Conservation (phyloP, 2,888 invertebrate species). For the Drosophila seclusa region DNA sequence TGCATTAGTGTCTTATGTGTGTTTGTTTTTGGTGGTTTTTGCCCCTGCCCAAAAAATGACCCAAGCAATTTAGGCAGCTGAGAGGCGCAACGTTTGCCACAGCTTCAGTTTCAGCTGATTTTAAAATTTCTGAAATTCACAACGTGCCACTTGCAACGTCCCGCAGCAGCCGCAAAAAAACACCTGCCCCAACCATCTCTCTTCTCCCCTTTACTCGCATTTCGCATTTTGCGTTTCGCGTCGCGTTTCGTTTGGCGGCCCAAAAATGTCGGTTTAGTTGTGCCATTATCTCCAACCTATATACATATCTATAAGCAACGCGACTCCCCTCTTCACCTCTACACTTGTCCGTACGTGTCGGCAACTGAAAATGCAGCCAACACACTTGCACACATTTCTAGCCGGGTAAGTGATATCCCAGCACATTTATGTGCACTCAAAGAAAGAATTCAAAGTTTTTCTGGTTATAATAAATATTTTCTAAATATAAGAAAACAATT, state of each 20-base stretch:
- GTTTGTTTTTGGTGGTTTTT: not conserved
- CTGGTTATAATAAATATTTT: not conserved
- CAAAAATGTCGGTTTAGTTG: constrained; percentile 74
- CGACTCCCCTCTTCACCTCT: constrained; percentile 7
- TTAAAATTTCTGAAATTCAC: constrained; percentile 64
- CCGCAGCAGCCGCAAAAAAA: constrained; percentile 58
- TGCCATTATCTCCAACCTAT: constrained; percentile 56
- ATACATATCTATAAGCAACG: constrained; percentile 5
- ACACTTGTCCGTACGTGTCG: constrained; percentile 43
- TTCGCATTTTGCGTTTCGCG: constrained; percentile 32
- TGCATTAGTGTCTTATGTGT: constrained; percentile 19
- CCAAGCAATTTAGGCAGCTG: constrained; percentile 41
- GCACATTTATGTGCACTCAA: constrained; percentile 35
- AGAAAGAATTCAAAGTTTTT: not conserved
- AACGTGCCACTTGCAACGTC: constrained; percentile 65
- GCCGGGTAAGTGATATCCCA: constrained; percentile 69
- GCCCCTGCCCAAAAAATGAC: constrained; percentile 45
- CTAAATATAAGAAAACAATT: not conserved
- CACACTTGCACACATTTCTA: constrained; percentile 23
- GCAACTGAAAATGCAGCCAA: constrained; percentile 38
- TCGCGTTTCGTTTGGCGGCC: constrained; percentile 42
- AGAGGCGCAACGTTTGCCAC: constrained; percentile 45
- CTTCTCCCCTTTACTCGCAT: not conserved
- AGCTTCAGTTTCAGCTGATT: constrained; percentile 46
- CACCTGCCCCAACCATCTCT: constrained; percentile 55